These are phyloP conservation scores for Morelia viridis DNA, from an alignment of 2,797 vertebrate species.

Conservation along the genomic window DNA sequence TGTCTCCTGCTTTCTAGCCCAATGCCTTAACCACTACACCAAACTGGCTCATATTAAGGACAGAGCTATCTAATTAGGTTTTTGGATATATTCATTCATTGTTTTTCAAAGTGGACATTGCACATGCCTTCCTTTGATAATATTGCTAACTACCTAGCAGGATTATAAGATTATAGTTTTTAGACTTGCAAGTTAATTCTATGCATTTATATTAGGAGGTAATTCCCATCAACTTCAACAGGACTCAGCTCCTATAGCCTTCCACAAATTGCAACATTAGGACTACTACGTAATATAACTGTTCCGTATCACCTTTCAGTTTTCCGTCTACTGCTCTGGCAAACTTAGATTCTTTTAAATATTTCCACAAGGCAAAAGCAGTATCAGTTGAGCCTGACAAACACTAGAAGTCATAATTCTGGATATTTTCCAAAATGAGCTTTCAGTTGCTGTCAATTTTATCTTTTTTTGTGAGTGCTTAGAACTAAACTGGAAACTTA, in stretches of 20 bases:
- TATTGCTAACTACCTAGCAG: neutral
- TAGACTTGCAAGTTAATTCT: neutral
- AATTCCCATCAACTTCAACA: neutral
- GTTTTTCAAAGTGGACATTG: neutral
- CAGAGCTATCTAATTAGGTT: neutral
- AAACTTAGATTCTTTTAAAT: neutral
- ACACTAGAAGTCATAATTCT: constrained; percentile 2
- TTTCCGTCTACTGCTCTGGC: constrained; percentile 15
- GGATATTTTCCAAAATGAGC: constrained; percentile 13
- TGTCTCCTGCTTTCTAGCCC: no score
- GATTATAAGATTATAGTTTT: neutral
- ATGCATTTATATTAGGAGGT: neutral
- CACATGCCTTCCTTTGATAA: neutral
- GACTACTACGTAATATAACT: neutral
- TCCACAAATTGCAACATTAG: neutral
- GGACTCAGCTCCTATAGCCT: neutral
- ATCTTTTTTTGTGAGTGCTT: neutral
- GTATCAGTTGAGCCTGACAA: constrained; percentile 16
- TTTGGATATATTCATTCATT: neutral
- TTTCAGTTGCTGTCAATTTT: constrained; percentile 19
- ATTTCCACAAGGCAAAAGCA: constrained; percentile 23
- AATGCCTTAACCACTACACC: neutral
- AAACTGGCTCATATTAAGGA: neutral
- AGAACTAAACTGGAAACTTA: neutral
- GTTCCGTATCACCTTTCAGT: constrained; percentile 12